Percentiles rank a stretch among this genome's conserved stretches.
phyloP scores from a whole-genome alignment of 1,140 invertebrate genomes.

The Leptopilina clavipes region DNA sequence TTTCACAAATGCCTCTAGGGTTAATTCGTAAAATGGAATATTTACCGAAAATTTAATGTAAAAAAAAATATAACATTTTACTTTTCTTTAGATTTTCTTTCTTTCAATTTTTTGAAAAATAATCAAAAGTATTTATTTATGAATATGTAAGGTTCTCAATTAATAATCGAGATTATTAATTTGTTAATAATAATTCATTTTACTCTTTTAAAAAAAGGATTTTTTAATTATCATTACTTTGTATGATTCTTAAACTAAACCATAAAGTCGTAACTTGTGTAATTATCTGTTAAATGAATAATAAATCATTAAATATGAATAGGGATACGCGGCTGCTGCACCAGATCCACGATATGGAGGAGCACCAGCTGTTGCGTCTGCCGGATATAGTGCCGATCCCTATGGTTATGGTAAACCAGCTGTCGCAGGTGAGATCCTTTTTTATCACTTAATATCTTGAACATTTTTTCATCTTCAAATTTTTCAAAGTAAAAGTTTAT shows the following conservation, averaged over 20 bases:
- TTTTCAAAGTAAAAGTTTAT: no score
- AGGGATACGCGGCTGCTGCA: constrained; percentile 69
- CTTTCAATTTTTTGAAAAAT: neutral
- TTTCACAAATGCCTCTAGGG: constrained; percentile 16
- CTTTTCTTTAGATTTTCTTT: neutral
- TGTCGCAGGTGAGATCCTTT: constrained; percentile 59
- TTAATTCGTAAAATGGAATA: constrained; percentile 17
- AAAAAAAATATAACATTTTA: constrained; percentile 29
- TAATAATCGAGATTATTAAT: no score
- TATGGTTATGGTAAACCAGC: constrained; percentile 73
- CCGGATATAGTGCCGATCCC: constrained; percentile 68
- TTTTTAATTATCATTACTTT: constrained; percentile 32
- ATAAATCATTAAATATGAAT: constrained; percentile 34
- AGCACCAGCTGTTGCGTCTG: constrained; percentile 63
- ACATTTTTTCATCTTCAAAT: neutral
- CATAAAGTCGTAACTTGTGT: constrained; percentile 32
- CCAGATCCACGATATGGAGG: constrained; percentile 67
- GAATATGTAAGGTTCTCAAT: no score
- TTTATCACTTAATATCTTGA: neutral
- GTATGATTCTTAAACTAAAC: constrained; percentile 12
- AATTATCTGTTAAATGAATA: constrained; percentile 2
- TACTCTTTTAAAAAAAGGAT: constrained; percentile 46
- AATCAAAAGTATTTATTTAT: neutral
- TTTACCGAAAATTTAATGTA: neutral
- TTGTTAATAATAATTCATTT: constrained; percentile 36